Evolutionary conservation across 2,888 invertebrate genomes (phyloP).

Genomic region (Lagria hirta): DNA sequence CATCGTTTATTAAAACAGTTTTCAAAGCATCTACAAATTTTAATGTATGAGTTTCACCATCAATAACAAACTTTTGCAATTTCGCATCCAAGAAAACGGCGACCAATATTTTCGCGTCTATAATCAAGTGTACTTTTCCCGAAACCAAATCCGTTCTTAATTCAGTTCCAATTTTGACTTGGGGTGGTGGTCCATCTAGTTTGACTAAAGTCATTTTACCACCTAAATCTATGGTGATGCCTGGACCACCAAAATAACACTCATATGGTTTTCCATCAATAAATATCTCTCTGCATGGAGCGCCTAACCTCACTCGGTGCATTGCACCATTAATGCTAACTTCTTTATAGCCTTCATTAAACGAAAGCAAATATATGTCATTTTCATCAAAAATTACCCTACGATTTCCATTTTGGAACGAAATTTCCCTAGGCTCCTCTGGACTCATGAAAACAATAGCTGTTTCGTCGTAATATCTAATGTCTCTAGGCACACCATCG

Average conservation of each 20-base stretch:
- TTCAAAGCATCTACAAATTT: constrained; percentile 78
- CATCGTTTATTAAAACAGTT: constrained; percentile 77
- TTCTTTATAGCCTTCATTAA: constrained; percentile 72
- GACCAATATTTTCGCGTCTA: constrained; percentile 76
- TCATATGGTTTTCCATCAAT: constrained; percentile 89
- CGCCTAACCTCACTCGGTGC: constrained; percentile 83
- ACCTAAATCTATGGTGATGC: constrained; percentile 77
- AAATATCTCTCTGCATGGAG: constrained; percentile 87
- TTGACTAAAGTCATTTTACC: constrained; percentile 76
- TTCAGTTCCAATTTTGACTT: constrained; percentile 83
- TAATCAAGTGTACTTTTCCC: constrained; percentile 80
- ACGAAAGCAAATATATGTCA: constrained; percentile 64
- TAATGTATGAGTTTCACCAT: constrained; percentile 71
- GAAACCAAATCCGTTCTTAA: constrained; percentile 80
- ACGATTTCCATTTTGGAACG: constrained; percentile 78
- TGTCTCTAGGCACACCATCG: constrained; percentile 77
- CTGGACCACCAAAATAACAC: constrained; percentile 88
- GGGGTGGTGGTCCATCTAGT: constrained; percentile 89
- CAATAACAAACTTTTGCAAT: constrained; percentile 75
- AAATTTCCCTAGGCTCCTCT: constrained; percentile 83
- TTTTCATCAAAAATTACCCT: constrained; percentile 76
- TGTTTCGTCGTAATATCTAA: constrained; percentile 82
- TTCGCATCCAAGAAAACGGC: constrained; percentile 83
- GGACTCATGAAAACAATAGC: constrained; percentile 83
- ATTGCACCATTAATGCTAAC: constrained; percentile 72